phyloP scores from a whole-genome alignment of 2,888 invertebrate genomes.

The Parnassius orleans region DNA sequence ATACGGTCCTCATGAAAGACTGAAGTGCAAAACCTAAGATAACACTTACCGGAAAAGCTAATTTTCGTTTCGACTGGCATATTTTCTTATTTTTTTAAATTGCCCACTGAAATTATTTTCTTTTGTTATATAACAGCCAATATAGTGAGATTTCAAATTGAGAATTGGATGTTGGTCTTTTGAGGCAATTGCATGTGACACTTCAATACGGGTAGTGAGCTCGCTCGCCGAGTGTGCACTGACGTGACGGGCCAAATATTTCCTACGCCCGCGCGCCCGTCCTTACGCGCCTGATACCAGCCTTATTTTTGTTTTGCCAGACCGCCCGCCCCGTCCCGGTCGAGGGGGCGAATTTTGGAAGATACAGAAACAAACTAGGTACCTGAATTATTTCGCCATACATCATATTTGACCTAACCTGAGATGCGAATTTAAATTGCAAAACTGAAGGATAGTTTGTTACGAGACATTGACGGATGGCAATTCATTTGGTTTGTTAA shows the following conservation, averaged over 20 bases:
- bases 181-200: slow-evolving; percentile 34
- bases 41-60: slow-evolving; percentile 74
- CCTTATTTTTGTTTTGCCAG: slow-evolving; percentile 51
- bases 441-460: slow-evolving; percentile 8
- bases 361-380: slow-evolving; percentile 10
- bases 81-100: slow-evolving; percentile 34
- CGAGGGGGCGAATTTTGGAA: slow-evolving; percentile 26
- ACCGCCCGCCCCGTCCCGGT: slow-evolving; percentile 35
- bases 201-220: slow-evolving; percentile 54
- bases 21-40: slow-evolving; percentile 28
- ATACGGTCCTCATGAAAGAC: background rate
- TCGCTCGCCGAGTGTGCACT: slow-evolving; percentile 65
- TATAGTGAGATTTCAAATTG: slow-evolving; percentile 2
- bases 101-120: background rate
- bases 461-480: slow-evolving; percentile 13
- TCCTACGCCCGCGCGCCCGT: slow-evolving; percentile 50
- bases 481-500: slow-evolving; percentile 14
- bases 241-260: slow-evolving; percentile 52
- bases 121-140: background rate
- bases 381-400: background rate
- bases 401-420: slow-evolving; percentile 12
- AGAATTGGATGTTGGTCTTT: slow-evolving; percentile 14
- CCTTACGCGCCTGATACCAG: slow-evolving; percentile 47
- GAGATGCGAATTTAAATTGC: slow-evolving; percentile 13
- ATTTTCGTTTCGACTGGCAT: slow-evolving; percentile 78